phyloP scores from a whole-genome alignment of 1,140 invertebrate species.

The Apis laboriosa region DNA sequence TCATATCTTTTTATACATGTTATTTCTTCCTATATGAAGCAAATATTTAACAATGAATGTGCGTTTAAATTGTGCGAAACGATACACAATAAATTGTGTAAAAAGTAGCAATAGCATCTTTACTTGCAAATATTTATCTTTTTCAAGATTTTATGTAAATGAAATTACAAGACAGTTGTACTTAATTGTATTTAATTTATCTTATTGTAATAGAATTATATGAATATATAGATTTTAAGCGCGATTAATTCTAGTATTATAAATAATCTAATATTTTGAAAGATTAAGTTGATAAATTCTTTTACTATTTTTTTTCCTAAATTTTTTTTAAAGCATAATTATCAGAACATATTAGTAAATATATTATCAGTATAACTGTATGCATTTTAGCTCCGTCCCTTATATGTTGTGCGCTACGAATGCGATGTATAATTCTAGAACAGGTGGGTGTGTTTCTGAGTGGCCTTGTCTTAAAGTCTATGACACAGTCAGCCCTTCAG shows the following conservation, averaged over 20 bases:
- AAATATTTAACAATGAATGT: constrained; percentile 2
- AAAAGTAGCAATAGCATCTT: constrained; percentile 14
- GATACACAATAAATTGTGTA: constrained; percentile 6
- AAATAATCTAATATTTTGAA: constrained; percentile 33
- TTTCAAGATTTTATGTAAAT: constrained; percentile 42
- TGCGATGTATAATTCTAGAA: constrained; percentile 58
- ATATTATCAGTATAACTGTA: constrained; percentile 58
- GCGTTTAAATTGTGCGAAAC: not conserved
- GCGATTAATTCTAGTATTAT: constrained; percentile 19
- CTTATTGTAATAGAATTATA: constrained; percentile 41
- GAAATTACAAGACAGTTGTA: constrained; percentile 29
- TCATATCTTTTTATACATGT: constrained; percentile 42
- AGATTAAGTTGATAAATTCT: constrained; percentile 16
- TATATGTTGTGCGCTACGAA: constrained; percentile 65
- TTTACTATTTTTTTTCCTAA: constrained; percentile 23
- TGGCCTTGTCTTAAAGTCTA: constrained; percentile 76
- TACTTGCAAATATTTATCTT: constrained; percentile 19
- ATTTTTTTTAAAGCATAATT: constrained; percentile 37
- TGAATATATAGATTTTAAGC: constrained; percentile 38
- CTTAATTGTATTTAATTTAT: constrained; percentile 54
- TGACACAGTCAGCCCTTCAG: constrained; percentile 77
- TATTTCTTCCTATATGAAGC: constrained; percentile 17
- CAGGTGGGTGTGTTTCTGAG: constrained; percentile 68
- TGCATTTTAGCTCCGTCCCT: constrained; percentile 77
- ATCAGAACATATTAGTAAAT: constrained; percentile 39